phyloP scores from a whole-genome alignment of 2,113 vertebrate species.

The Oenanthe melanoleuca region DNA sequence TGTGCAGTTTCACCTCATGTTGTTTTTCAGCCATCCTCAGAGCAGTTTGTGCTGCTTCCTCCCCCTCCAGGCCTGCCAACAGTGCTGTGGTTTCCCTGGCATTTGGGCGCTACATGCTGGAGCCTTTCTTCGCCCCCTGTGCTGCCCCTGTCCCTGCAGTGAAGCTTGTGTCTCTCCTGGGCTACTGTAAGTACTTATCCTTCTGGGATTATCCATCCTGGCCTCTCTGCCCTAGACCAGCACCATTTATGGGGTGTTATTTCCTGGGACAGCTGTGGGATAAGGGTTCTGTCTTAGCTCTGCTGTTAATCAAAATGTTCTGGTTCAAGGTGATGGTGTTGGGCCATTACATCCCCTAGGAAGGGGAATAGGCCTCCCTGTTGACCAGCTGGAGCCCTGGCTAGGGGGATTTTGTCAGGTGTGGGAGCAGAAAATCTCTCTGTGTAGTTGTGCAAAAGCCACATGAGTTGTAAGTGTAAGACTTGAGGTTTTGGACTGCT shows the following conservation, averaged over 20 bases:
- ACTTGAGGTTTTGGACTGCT: not conserved
- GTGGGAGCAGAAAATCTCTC: not conserved
- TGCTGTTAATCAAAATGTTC: not conserved
- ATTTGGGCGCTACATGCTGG: constrained; percentile 87
- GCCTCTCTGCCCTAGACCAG: not conserved
- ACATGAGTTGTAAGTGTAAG: not conserved
- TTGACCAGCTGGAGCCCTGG: not conserved
- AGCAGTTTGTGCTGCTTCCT: not conserved
- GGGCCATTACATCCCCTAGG: not conserved
- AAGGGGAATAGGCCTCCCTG: not conserved
- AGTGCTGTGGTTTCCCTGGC: constrained; percentile 82
- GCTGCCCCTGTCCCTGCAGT: constrained; percentile 74
- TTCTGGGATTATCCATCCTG: accelerated
- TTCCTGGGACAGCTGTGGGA: not conserved
- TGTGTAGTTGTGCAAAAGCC: not conserved
- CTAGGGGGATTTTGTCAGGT: not conserved
- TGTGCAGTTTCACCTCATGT: not conserved
- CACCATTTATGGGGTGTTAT: not conserved
- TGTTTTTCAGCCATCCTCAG: not conserved
- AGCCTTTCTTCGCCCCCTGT: constrained; percentile 85
- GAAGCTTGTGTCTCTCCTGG: constrained; percentile 81
- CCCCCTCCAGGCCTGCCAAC: constrained; percentile 79
- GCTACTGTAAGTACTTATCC: constrained; percentile 80
- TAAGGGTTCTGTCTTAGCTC: accelerated
- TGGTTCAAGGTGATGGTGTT: not conserved